phyloP scores from a whole-genome alignment of 2,113 vertebrate species.

The Lagopus leucura region DNA sequence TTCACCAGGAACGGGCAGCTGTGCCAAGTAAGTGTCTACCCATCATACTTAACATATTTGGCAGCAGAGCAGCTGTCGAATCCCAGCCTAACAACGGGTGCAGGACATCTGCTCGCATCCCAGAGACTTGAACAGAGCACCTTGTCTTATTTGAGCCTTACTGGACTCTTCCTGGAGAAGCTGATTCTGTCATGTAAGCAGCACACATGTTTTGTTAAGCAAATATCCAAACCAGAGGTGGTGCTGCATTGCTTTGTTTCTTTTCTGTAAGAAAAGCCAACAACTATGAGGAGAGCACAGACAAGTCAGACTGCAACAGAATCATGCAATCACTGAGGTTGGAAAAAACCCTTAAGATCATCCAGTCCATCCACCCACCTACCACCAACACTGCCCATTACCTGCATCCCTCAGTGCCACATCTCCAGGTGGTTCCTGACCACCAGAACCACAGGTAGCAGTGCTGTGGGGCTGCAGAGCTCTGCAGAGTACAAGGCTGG shows the following conservation, averaged over 20 bases:
- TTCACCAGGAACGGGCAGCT: not conserved
- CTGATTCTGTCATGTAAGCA: rapidly evolving
- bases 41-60: not conserved
- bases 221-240: not conserved
- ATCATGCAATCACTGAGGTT: no score
- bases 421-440: no score
- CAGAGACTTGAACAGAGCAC: not conserved
- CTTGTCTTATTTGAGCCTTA: rapidly evolving
- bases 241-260: not conserved
- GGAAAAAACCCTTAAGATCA: no score
- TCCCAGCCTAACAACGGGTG: not conserved
- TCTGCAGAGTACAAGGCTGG: not conserved
- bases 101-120: not conserved
- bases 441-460: not conserved
- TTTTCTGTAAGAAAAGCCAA: not conserved
- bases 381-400: no score
- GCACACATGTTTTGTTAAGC: rapidly evolving
- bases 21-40: not conserved
- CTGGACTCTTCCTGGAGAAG: not conserved
- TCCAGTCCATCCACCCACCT: no score
- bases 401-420: no score
- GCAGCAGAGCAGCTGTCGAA: not conserved
- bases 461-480: not conserved
- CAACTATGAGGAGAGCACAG: no score
- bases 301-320: not conserved